phyloP scores from a whole-genome alignment of 2,113 vertebrate species.

The Podiceps cristatus region DNA sequence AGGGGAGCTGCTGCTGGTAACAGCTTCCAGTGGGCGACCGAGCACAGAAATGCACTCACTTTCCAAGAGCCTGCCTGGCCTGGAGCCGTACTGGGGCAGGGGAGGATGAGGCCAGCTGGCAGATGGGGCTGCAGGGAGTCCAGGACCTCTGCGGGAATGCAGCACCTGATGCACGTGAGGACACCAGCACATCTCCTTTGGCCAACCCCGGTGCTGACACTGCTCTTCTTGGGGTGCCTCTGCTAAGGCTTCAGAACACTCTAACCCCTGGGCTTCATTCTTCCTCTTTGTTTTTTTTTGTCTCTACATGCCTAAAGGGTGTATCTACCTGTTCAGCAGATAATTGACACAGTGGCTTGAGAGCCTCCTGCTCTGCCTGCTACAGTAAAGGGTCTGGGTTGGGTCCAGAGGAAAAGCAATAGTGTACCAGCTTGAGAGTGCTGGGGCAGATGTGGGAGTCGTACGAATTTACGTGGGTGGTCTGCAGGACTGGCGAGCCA shows the following conservation, averaged over 20 bases:
- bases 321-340: neutral
- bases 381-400: neutral
- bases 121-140: rapidly evolving
- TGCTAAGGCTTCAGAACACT: neutral
- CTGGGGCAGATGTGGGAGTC: neutral
- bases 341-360: rapidly evolving
- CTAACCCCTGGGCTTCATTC: rapidly evolving
- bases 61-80: rapidly evolving
- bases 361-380: neutral
- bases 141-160: too few species aligned
- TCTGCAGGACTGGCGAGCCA: neutral
- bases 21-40: neutral
- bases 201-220: neutral
- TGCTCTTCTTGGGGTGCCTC: rapidly evolving
- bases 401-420: rapidly evolving
- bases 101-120: neutral
- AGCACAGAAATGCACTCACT: rapidly evolving
- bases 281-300: neutral
- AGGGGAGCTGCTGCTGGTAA: neutral
- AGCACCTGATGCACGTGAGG: too few species aligned
- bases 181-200: neutral
- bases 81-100: rapidly evolving
- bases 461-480: neutral
- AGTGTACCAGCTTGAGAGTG: neutral
- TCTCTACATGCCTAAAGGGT: rapidly evolving